Evolutionary conservation across 2,113 vertebrate genomes (phyloP).

Genomic region (Strix aluco): DNA sequence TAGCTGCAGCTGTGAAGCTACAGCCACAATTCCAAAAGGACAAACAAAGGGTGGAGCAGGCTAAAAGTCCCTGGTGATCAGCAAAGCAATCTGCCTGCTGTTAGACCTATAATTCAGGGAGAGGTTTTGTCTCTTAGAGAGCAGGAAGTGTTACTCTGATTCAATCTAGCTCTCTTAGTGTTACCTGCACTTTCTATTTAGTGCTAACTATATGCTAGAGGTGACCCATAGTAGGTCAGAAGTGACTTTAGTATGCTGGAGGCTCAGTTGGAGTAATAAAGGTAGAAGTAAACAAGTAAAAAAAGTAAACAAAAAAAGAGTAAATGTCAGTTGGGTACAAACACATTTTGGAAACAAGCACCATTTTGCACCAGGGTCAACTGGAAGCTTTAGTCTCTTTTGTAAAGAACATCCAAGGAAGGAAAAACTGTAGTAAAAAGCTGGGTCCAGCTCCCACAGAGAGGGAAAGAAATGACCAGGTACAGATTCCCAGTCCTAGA

Average conservation of each 20-base stretch:
- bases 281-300: not conserved
- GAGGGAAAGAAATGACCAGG: not conserved
- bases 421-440: not conserved
- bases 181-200: not conserved
- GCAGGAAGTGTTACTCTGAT: not conserved
- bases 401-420: not conserved
- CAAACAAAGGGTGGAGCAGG: not conserved
- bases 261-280: not conserved
- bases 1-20: not conserved
- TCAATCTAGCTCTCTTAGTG: not conserved
- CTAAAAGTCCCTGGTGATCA: not conserved
- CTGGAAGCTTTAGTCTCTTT: not conserved
- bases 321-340: not conserved
- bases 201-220: not conserved
- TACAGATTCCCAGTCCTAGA: not conserved
- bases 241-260: not conserved
- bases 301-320: not conserved
- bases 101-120: not conserved
- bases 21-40: not conserved
- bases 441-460: not conserved
- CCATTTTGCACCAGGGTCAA: fast-evolving
- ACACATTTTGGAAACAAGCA: not conserved
- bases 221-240: not conserved
- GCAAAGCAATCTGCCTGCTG: not conserved
- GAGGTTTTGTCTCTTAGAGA: not conserved